Percentiles rank a stretch among this genome's conserved stretches.
Conservation (phyloP, 2,113 vertebrate genomes). For the Psilopogon haemacephalus region DNA sequence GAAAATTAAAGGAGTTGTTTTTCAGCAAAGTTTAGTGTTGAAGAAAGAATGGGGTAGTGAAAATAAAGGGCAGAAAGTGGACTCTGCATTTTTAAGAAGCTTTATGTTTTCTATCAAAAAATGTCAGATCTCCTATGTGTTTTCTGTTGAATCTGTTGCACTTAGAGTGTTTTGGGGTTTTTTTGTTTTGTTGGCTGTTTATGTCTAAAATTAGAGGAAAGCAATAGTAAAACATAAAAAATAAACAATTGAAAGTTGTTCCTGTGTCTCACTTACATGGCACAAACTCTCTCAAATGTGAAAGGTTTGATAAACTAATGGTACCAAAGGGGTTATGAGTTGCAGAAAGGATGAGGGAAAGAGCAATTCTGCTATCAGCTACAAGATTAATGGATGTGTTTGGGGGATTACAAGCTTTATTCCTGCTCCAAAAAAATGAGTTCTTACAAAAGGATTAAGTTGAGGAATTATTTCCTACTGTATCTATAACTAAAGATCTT, state of each 20-base stretch:
- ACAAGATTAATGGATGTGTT: neutral
- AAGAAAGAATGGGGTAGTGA: neutral
- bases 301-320: neutral
- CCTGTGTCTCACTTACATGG: neutral
- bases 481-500: neutral
- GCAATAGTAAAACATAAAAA: neutral
- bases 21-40: neutral
- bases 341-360: neutral
- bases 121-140: neutral
- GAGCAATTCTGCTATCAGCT: neutral
- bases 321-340: neutral
- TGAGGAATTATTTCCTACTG: neutral
- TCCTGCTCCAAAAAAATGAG: neutral
- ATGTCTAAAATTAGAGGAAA: neutral
- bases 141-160: neutral
- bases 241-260: neutral
- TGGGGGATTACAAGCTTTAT: neutral
- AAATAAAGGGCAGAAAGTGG: neutral
- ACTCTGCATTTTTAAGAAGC: neutral
- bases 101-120: neutral
- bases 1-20: neutral
- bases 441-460: neutral
- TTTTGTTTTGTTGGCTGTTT: neutral
- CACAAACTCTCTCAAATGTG: neutral
- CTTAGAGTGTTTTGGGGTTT: neutral